Evolutionary conservation across 2,888 invertebrate genomes (phyloP).

Genomic region (Agrilus cyanescens): DNA sequence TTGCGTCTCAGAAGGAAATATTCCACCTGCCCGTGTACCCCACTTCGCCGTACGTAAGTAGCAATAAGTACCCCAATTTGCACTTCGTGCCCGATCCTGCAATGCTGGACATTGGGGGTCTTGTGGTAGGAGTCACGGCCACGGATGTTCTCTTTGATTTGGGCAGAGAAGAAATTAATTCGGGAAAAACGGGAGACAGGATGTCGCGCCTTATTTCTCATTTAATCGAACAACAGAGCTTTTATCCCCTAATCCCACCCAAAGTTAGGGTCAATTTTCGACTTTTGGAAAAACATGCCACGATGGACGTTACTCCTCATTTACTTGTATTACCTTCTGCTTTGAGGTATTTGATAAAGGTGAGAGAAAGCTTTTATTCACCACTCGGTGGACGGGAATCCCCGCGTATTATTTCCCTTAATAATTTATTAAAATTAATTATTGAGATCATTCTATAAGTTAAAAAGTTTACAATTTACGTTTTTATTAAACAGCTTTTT

Average conservation of each 20-base stretch:
- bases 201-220: conserved; percentile 64
- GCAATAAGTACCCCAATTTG: conserved; percentile 47
- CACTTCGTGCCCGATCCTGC: conserved; percentile 72
- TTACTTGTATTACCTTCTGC: conserved; percentile 75
- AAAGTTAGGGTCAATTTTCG: conserved; percentile 58
- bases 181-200: conserved; percentile 41
- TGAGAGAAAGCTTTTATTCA: conserved; percentile 28
- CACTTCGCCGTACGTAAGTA: conserved; percentile 59
- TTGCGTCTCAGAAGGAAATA: conserved; percentile 66
- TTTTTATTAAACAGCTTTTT: too few species aligned
- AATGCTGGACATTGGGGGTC: conserved; percentile 61
- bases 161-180: conserved; percentile 58
- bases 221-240: conserved; percentile 63
- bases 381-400: neutral
- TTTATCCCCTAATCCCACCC: conserved; percentile 74
- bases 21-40: conserved; percentile 74
- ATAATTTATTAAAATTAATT: neutral
- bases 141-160: conserved; percentile 76
- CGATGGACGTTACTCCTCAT: conserved; percentile 65
- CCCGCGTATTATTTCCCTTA: neutral
- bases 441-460: too few species aligned
- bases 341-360: conserved; percentile 71
- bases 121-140: conserved; percentile 68
- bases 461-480: too few species aligned
- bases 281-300: conserved; percentile 59